phyloP scores from a whole-genome alignment of 2,888 invertebrate genomes.

The Eustalomyia histrio region DNA sequence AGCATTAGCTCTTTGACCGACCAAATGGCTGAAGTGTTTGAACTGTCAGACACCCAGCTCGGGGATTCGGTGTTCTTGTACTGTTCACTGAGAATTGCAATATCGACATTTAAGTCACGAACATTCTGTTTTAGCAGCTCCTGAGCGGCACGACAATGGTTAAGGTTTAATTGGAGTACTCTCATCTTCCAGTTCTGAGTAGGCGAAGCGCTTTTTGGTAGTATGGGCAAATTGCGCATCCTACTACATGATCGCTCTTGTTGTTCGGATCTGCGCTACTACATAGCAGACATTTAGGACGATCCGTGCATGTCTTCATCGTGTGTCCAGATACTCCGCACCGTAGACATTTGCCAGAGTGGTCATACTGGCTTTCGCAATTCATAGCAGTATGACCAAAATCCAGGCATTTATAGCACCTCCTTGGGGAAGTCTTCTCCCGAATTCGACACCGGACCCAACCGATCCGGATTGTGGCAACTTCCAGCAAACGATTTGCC shows the following conservation, averaged over 20 bases:
- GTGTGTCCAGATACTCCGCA: not conserved
- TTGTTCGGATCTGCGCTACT: not conserved
- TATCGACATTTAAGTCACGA: not conserved
- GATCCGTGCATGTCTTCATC: not conserved
- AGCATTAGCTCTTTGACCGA: not conserved
- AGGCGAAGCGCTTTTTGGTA: not conserved
- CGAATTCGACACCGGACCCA: conserved; percentile 15
- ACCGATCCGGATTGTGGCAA: conserved; percentile 1
- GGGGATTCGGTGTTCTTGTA: not conserved
- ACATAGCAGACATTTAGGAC: not conserved
- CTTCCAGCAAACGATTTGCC: not conserved
- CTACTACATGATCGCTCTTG: not conserved
- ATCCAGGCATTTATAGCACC: conserved; percentile 33
- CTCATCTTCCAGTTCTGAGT: not conserved
- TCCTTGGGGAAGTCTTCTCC: not conserved
- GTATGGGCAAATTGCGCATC: not conserved
- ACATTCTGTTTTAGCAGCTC: not conserved
- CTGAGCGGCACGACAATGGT: not conserved
- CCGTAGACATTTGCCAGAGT: not conserved
- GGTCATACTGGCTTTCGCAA: not conserved
- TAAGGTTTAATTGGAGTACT: not conserved
- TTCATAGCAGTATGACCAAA: conserved; percentile 5
- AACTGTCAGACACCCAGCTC: not conserved
- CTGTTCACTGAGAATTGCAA: not conserved
- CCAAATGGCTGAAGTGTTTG: not conserved